phyloP scores from a whole-genome alignment of 2,113 vertebrate species.

The Rhinolophus ferrumequinum region DNA sequence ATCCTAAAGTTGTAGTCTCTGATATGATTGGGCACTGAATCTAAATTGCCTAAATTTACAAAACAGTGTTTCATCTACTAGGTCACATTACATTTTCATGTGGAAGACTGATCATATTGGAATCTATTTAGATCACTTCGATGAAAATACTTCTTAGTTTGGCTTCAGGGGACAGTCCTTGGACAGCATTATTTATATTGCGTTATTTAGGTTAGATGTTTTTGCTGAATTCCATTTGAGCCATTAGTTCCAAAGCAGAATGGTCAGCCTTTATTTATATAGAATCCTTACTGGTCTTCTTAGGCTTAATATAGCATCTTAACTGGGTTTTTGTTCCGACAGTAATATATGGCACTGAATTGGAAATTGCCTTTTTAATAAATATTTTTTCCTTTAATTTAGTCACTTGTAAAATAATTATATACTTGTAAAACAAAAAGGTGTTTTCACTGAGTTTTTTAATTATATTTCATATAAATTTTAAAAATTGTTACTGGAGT shows the following conservation, averaged over 20 bases:
- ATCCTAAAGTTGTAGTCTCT: conserved; percentile 31
- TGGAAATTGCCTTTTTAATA: conserved; percentile 59
- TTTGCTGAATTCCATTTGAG: conserved; percentile 44
- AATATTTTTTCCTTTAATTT: conserved; percentile 46
- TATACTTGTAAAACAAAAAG: conserved; percentile 51
- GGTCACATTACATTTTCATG: not conserved
- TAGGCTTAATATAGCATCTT: conserved; percentile 53
- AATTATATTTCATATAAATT: conserved; percentile 62
- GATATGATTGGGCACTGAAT: conserved; percentile 8
- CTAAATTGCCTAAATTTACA: conserved; percentile 39
- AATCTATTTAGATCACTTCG: conserved; percentile 57
- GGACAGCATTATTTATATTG: conserved; percentile 39
- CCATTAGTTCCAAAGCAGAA: conserved; percentile 55
- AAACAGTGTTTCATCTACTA: conserved; percentile 35
- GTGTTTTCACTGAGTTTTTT: conserved; percentile 46
- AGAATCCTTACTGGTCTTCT: conserved; percentile 16
- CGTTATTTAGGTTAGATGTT: conserved; percentile 52
- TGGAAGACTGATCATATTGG: conserved; percentile 1
- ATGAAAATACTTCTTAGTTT: conserved; percentile 48
- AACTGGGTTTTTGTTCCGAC: conserved; percentile 35
- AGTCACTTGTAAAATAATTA: conserved; percentile 60
- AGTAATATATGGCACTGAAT: conserved; percentile 57
- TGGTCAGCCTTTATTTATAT: conserved; percentile 38
- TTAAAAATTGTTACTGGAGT: conserved; percentile 11
- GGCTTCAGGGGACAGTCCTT: conserved; percentile 6